phyloP scores from a whole-genome alignment of 2,113 vertebrate genomes.

The Pterocles burchelli region DNA sequence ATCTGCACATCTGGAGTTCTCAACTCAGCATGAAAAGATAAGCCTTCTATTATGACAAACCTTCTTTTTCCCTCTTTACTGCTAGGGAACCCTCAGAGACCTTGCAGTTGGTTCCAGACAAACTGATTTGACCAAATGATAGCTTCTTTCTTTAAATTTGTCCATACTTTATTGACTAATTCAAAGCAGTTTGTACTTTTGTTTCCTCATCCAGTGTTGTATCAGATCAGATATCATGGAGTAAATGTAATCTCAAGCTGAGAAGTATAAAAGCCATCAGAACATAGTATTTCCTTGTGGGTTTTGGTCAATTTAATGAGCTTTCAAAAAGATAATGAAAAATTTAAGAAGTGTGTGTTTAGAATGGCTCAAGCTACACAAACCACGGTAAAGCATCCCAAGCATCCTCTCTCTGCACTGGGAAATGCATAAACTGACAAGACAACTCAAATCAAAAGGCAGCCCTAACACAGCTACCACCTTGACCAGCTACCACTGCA shows the following conservation, averaged over 20 bases:
- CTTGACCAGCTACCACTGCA: fast-evolving
- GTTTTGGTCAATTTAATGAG: neutral
- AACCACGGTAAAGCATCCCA: neutral
- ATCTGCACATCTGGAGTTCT: neutral
- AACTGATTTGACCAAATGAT: neutral
- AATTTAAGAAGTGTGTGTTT: neutral
- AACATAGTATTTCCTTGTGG: neutral
- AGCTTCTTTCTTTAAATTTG: neutral
- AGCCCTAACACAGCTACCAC: neutral
- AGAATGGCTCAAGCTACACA: neutral
- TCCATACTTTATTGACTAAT: neutral
- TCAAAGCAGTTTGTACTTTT: neutral
- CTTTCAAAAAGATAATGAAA: neutral
- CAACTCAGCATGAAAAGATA: neutral
- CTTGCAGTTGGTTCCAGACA: neutral
- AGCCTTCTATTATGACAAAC: neutral
- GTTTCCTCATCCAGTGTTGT: neutral
- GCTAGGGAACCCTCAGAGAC: neutral
- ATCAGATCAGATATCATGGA: neutral
- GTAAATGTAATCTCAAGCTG: neutral
- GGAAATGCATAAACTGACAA: neutral
- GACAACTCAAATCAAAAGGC: neutral
- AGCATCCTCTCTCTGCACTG: neutral
- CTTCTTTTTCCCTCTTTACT: neutral
- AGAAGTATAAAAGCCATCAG: neutral